Evolutionary conservation across 1,140 invertebrate species (phyloP).

Genomic region (Mycetomoellerius zeteki): DNA sequence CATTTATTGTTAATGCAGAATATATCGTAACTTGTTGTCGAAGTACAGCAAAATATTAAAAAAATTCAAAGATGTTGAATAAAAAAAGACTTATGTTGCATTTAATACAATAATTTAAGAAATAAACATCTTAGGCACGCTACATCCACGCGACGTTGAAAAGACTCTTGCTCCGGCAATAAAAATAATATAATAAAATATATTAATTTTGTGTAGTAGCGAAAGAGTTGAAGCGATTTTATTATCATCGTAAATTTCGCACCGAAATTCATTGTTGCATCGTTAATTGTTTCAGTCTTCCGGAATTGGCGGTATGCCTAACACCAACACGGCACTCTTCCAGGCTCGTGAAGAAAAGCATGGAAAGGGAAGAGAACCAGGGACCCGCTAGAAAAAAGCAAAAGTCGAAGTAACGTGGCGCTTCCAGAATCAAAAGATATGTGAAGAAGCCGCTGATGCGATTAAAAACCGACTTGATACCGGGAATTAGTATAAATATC

Average conservation of each 20-base stretch:
- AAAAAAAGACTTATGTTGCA: background rate
- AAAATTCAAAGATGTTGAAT: background rate
- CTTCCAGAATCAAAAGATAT: background rate
- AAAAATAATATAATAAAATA: background rate
- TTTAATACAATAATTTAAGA: conserved; percentile 2
- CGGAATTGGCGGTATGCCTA: background rate
- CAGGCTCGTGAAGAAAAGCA: background rate
- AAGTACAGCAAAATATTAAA: background rate
- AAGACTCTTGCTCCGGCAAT: background rate
- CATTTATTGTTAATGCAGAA: background rate
- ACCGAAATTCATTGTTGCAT: background rate
- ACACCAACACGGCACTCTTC: background rate
- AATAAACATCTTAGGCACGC: background rate
- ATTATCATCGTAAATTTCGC: background rate
- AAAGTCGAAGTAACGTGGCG: background rate
- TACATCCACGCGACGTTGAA: background rate
- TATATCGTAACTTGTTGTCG: background rate
- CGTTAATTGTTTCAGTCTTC: conserved; percentile 6
- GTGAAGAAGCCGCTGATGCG: no score
- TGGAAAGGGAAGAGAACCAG: background rate
- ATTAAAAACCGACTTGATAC: no score
- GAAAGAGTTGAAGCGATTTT: background rate
- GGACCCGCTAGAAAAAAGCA: conserved; percentile 53
- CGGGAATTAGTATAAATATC: background rate
- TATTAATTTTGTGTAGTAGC: background rate